Conservation (phyloP, 2,797 vertebrate genomes). For the Siniperca scherzeri region DNA sequence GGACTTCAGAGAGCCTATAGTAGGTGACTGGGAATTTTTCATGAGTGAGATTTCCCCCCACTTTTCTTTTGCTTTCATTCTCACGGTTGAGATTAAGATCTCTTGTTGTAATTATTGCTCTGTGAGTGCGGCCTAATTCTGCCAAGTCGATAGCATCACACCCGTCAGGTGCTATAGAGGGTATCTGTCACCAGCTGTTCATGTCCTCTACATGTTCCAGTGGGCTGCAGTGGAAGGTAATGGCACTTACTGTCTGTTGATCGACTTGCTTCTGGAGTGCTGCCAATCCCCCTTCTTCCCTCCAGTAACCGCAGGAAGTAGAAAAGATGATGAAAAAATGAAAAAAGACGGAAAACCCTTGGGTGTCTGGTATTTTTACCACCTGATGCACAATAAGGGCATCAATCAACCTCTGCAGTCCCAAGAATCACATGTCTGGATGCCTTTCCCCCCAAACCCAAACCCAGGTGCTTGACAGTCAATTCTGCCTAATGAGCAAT, state of each 20-base stretch:
- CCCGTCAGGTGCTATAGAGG: slow-evolving; percentile 67
- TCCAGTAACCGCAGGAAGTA: slow-evolving; percentile 19
- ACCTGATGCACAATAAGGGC: slow-evolving; percentile 51
- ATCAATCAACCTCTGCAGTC: slow-evolving; percentile 60
- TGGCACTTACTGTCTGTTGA: slow-evolving; percentile 56
- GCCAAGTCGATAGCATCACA: slow-evolving; percentile 74
- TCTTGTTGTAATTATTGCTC: slow-evolving; percentile 79
- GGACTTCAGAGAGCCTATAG: slow-evolving; percentile 33
- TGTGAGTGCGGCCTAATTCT: slow-evolving; percentile 71
- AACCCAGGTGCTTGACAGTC: slow-evolving; percentile 67
- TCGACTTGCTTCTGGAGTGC: slow-evolving; percentile 57
- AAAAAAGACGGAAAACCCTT: slow-evolving; percentile 17
- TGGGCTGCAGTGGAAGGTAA: slow-evolving; percentile 57
- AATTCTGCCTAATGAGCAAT: slow-evolving; percentile 70
- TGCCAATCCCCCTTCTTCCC: slow-evolving; percentile 42
- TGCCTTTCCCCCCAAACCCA: not conserved
- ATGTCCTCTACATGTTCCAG: slow-evolving; percentile 69
- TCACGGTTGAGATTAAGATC: slow-evolving; percentile 73
- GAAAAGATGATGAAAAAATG: not conserved
- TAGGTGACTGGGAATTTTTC: slow-evolving; percentile 24
- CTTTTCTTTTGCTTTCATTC: slow-evolving; percentile 47
- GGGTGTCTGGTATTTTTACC: slow-evolving; percentile 48
- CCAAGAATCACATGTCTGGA: slow-evolving; percentile 52
- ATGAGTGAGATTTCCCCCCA: not conserved
- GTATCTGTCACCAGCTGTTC: slow-evolving; percentile 69